These are phyloP conservation scores for Wasmannia auropunctata DNA, from an alignment of 1,140 invertebrate species.

Conservation along the genomic window DNA sequence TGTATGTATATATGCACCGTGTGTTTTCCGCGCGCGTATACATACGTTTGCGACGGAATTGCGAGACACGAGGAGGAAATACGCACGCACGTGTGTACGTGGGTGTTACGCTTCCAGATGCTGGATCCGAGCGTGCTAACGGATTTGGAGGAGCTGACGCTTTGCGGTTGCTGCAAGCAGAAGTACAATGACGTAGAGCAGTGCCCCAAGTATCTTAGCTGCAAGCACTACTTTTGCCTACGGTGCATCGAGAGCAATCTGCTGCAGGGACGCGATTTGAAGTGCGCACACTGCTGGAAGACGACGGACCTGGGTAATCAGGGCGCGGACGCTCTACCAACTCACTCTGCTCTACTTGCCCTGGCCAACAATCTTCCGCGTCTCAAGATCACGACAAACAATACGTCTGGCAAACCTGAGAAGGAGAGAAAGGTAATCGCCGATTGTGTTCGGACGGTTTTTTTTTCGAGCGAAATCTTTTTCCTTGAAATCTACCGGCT, in stretches of 20 bases:
- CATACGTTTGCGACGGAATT: neutral
- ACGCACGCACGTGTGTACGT: neutral
- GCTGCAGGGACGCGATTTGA: constrained; percentile 87
- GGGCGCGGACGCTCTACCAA: constrained; percentile 88
- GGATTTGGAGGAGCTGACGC: constrained; percentile 89
- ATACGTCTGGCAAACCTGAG: constrained; percentile 80
- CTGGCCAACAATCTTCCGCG: constrained; percentile 87
- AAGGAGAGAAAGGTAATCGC: constrained; percentile 85
- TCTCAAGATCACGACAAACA: constrained; percentile 85
- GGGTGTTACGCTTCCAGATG: constrained; percentile 78
- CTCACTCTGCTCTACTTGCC: constrained; percentile 88
- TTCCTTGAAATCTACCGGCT: neutral
- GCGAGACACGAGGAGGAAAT: neutral
- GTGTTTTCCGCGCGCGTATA: neutral
- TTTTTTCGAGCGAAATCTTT: neutral
- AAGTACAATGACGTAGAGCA: constrained; percentile 89
- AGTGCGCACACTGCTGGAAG: constrained; percentile 90
- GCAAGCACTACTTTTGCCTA: constrained; percentile 92
- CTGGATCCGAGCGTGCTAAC: constrained; percentile 86
- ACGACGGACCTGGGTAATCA: constrained; percentile 87
- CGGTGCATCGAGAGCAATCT: constrained; percentile 89
- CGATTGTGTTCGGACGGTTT: neutral
- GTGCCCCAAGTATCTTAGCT: constrained; percentile 90
- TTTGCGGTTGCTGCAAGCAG: constrained; percentile 89
- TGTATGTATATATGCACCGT: neutral